Conservation (phyloP, 2,797 vertebrate species). For the Cynopterus sphinx region DNA sequence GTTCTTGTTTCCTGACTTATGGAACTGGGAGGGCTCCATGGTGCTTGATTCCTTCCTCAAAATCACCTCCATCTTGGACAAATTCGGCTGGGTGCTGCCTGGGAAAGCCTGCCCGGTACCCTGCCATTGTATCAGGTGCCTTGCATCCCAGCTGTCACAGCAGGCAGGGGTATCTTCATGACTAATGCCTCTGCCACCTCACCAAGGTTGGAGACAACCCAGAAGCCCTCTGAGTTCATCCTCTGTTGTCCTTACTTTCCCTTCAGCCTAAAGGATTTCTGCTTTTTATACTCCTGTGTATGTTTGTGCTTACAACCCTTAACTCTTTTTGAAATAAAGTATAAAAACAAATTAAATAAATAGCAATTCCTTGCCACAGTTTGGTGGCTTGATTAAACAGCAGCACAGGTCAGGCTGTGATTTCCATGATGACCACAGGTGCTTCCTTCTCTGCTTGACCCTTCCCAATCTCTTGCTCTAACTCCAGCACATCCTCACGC, state of each 20-base stretch:
- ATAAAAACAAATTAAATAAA: constrained; percentile 36
- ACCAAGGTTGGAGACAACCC: background rate
- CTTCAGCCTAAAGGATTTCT: background rate
- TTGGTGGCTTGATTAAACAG: constrained; percentile 24
- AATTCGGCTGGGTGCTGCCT: background rate
- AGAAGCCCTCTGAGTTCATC: background rate
- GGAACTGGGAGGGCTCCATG: background rate
- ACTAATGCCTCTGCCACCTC: background rate
- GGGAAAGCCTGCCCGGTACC: background rate
- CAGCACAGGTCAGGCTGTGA: background rate
- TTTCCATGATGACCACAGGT: background rate
- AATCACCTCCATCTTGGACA: background rate
- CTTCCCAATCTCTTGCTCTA: background rate
- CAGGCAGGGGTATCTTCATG: background rate
- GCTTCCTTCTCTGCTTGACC: background rate
- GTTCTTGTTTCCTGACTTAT: background rate
- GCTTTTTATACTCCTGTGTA: background rate
- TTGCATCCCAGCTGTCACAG: background rate
- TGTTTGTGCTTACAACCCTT: background rate
- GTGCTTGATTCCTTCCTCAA: constrained; percentile 6
- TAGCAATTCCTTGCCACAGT: background rate
- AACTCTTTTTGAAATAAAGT: background rate
- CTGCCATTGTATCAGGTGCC: background rate
- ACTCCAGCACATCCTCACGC: background rate
- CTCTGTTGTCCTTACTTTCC: background rate